Percentiles rank a stretch among this genome's conserved stretches.
Conservation (phyloP, 2,113 vertebrate species). For the Burhinus bistriatus region DNA sequence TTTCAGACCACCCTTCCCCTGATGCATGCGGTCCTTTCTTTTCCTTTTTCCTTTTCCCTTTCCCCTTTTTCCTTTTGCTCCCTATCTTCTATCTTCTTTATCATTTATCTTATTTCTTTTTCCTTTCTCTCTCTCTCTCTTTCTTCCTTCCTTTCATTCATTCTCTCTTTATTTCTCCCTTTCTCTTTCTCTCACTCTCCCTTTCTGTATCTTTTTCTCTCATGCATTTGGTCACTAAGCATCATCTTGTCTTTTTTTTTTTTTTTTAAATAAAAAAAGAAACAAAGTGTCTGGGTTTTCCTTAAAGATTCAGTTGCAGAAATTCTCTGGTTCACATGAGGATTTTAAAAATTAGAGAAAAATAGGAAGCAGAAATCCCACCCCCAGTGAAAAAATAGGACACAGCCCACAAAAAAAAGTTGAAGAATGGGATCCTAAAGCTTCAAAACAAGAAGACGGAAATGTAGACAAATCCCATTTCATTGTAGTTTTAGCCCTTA, state of each 20-base stretch:
- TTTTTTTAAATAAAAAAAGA: background rate
- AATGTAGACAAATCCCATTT: too few relatives aligned
- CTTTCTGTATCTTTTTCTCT: background rate
- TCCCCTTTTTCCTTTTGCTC: background rate
- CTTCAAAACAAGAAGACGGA: too few relatives aligned
- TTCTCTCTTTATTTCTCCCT: too few relatives aligned
- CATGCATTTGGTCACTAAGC: background rate
- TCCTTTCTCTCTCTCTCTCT: background rate
- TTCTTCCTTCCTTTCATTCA: background rate
- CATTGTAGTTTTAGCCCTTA: too few relatives aligned
- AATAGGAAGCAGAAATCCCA: too few relatives aligned
- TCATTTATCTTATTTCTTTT: too few relatives aligned
- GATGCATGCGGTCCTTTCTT: background rate
- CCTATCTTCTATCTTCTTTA: background rate
- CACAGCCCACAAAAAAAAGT: too few relatives aligned
- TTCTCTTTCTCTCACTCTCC: background rate
- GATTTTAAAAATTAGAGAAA: too few relatives aligned
- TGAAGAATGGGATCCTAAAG: too few relatives aligned
- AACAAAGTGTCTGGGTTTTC: background rate
- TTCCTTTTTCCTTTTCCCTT: background rate
- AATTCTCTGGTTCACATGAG: too few relatives aligned
- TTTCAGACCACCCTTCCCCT: background rate
- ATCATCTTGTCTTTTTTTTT: background rate
- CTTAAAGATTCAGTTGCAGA: too few relatives aligned
- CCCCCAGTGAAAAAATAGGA: too few relatives aligned